phyloP scores from a whole-genome alignment of 2,888 invertebrate genomes.

The Atherix ibis region DNA sequence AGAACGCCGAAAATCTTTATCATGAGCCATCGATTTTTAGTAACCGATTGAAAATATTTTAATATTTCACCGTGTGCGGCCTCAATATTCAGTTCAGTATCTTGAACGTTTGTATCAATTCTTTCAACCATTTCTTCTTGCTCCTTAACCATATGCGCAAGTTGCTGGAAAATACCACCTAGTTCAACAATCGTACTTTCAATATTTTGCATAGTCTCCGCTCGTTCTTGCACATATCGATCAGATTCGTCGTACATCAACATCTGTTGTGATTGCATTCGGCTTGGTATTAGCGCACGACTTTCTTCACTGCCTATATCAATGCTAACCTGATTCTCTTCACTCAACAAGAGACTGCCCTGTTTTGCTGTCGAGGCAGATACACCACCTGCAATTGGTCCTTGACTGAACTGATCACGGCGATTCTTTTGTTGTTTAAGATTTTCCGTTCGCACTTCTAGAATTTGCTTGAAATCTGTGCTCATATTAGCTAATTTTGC shows the following conservation, averaged over 20 bases:
- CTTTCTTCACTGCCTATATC: slow-evolving; percentile 47
- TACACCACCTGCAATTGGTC: slow-evolving; percentile 42
- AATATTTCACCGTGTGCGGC: slow-evolving; percentile 94
- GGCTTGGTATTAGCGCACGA: slow-evolving; percentile 28
- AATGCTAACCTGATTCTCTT: slow-evolving; percentile 62
- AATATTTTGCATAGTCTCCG: slow-evolving; percentile 98
- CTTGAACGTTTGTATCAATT: slow-evolving; percentile 93
- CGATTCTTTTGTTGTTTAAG: slow-evolving; percentile 87
- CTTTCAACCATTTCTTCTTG: slow-evolving; percentile 91
- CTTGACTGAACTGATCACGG: slow-evolving; percentile 64
- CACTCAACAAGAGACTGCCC: slow-evolving; percentile 30
- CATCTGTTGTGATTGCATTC: slow-evolving; percentile 40
- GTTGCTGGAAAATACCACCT: slow-evolving; percentile 94
- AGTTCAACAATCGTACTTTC: slow-evolving; percentile 97
- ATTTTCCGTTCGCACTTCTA: slow-evolving; percentile 96
- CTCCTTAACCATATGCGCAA: slow-evolving; percentile 78
- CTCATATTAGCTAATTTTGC: slow-evolving; percentile 94
- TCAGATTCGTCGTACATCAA: slow-evolving; percentile 75
- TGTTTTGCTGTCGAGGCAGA: slow-evolving; percentile 40
- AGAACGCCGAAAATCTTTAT: slow-evolving; percentile 97
- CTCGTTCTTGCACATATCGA: slow-evolving; percentile 78
- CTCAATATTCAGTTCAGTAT: slow-evolving; percentile 91
- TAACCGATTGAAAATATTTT: slow-evolving; percentile 93
- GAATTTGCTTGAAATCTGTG: slow-evolving; percentile 90
- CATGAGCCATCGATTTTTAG: slow-evolving; percentile 97